Evolutionary conservation across 2,888 invertebrate species (phyloP), one percentile per base, ranked within the genome.

Genomic region (Sesamia inferens): DNA sequence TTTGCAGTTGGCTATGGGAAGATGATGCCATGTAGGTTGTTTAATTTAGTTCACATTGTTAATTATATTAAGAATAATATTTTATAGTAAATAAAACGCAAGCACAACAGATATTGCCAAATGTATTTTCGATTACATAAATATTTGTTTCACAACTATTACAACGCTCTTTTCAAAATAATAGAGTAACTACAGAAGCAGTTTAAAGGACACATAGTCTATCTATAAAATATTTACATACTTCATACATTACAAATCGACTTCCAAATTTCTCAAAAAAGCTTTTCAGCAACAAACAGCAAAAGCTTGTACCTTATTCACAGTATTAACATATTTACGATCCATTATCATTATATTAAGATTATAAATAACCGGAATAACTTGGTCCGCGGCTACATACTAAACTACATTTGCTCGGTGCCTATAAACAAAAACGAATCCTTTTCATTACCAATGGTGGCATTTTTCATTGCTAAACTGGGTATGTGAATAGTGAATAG

Each of bases 321-420:
- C 69, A 74, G 67, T 73, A 84, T 77, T 74, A 74, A 55, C 69
- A 74, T 78, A 66, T 75, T 71, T 55, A 71, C 74, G 74, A 81
- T 57, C 69, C 70, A 84, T 82, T 74, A 68, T 70, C 58, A 82
- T 74, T 74, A 71, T 59, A 82, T 65, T 68, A 70, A 75, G 69
- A 61, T 47, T n/a, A 73, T 61, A 4, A 11, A 0, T 5, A 51
- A 66, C 77, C 74, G 63, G 6, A 54, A 47, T 77, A 78, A 48
- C 51, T 58, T 79, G 79, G 16, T 13, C 57, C 64, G 22, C 47
- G 71, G 64, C n/a, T 14, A 48, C 58, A 78, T 13, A 57, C 13
- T 1, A 51, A 71, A 79, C 67, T 61, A 64, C 55, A 64, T 58
- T 57, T 47, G 47, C 47, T 48, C 47, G 16, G 47, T 48, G 14